Evolutionary conservation across 2,113 vertebrate genomes (phyloP).

Genomic region (Thryonomys swinderianus): DNA sequence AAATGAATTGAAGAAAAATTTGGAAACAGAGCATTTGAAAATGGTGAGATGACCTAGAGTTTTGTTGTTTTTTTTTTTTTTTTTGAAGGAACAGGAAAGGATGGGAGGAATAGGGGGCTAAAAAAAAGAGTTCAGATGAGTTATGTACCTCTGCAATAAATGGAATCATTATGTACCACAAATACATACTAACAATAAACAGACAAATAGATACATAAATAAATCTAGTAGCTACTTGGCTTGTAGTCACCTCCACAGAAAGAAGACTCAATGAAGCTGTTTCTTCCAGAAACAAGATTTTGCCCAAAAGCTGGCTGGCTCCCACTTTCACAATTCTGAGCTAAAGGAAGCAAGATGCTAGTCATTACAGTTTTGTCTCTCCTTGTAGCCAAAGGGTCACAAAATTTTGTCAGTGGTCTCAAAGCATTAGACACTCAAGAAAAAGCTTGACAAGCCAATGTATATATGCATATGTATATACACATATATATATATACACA

Average conservation of each 20-base stretch:
- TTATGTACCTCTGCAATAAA: neutral
- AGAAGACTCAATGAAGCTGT: neutral
- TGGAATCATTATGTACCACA: neutral
- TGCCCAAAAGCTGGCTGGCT: neutral
- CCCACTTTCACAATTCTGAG: neutral
- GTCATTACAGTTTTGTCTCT: neutral
- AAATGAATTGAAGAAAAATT: neutral
- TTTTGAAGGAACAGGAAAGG: neutral
- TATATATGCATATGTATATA: neutral
- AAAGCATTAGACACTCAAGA: neutral
- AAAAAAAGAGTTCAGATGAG: neutral
- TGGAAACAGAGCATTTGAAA: neutral
- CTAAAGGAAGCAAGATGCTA: neutral
- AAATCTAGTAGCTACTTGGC: neutral
- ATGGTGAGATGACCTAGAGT: neutral
- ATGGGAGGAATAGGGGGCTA: neutral
- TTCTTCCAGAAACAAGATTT: neutral
- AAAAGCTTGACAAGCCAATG: neutral
- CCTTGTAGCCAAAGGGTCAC: neutral
- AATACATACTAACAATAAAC: neutral
- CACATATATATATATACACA: neutral
- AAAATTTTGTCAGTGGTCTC: neutral
- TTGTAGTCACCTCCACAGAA: neutral
- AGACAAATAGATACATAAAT: neutral
- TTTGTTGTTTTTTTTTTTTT: no score